Evolutionary conservation across 2,888 invertebrate species (phyloP).

Genomic region (Pardosa pseudoannulata): DNA sequence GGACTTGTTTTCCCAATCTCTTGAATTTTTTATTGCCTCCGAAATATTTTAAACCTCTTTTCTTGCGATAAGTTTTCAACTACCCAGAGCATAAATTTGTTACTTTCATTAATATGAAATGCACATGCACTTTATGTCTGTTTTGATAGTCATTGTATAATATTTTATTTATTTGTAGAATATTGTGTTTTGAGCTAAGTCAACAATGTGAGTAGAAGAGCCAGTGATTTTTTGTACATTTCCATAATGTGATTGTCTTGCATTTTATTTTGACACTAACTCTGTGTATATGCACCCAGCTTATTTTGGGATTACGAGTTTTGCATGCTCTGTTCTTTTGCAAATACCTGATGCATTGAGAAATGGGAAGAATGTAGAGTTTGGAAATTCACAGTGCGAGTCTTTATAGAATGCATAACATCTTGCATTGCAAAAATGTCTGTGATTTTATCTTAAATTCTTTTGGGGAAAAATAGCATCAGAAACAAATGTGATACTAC

Average conservation of each 20-base stretch:
- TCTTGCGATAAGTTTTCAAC: too few relatives aligned
- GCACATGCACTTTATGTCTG: neutral
- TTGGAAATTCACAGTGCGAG: conserved; percentile 54
- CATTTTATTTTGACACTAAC: neutral
- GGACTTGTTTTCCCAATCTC: too few relatives aligned
- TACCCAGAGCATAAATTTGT: too few relatives aligned
- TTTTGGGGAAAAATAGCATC: conserved; percentile 69
- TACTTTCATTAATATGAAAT: too few relatives aligned
- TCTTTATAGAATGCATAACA: conserved; percentile 52
- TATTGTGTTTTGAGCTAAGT: neutral
- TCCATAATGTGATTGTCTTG: neutral
- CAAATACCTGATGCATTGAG: conserved; percentile 14
- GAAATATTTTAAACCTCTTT: too few relatives aligned
- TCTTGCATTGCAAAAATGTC: conserved; percentile 69
- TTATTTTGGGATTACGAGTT: neutral
- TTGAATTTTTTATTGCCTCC: too few relatives aligned
- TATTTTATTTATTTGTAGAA: neutral
- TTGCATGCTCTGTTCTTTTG: neutral
- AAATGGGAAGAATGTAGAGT: conserved; percentile 70
- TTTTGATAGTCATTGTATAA: neutral
- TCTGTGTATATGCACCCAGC: neutral
- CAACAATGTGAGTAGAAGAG: neutral
- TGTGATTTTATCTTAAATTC: conserved; percentile 71
- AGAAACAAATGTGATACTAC: conserved; percentile 69
- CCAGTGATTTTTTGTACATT: neutral